Evolutionary conservation across 2,797 vertebrate species (phyloP).

Genomic region (Iguana delicatissima): DNA sequence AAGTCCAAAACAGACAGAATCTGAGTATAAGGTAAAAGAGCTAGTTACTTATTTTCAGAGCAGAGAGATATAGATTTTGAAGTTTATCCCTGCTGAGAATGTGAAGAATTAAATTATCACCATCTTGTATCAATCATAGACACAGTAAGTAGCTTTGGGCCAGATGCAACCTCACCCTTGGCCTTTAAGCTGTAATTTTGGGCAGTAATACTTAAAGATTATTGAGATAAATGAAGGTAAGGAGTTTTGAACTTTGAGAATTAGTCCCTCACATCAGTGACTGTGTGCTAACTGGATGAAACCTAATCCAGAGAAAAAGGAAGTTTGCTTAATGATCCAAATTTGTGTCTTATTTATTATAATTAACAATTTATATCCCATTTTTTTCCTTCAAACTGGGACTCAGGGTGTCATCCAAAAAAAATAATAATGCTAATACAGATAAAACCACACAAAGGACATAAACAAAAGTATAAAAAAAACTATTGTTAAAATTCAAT

Average conservation of each 20-base stretch:
- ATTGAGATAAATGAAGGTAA: not conserved
- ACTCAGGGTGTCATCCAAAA: no score
- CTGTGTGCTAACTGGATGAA: not conserved
- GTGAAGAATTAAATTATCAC: not conserved
- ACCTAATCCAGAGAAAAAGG: not conserved
- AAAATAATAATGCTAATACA: no score
- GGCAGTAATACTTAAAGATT: not conserved
- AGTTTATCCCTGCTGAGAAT: not conserved
- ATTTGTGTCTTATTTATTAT: no score
- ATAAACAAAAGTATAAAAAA: no score
- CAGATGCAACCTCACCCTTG: not conserved
- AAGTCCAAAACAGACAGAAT: not conserved
- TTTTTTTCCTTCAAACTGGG: no score
- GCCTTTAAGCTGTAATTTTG: not conserved
- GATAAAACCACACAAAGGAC: no score
- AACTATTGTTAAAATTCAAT: no score
- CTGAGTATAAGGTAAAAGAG: not conserved
- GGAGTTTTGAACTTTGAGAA: not conserved
- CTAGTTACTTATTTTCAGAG: not conserved
- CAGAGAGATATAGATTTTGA: not conserved
- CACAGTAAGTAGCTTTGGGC: not conserved
- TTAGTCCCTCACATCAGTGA: not conserved
- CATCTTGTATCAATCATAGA: not conserved
- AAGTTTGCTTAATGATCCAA: not conserved
- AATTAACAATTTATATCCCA: no score